phyloP scores from a whole-genome alignment of 2,113 vertebrate genomes.

The Plecotus auritus region DNA sequence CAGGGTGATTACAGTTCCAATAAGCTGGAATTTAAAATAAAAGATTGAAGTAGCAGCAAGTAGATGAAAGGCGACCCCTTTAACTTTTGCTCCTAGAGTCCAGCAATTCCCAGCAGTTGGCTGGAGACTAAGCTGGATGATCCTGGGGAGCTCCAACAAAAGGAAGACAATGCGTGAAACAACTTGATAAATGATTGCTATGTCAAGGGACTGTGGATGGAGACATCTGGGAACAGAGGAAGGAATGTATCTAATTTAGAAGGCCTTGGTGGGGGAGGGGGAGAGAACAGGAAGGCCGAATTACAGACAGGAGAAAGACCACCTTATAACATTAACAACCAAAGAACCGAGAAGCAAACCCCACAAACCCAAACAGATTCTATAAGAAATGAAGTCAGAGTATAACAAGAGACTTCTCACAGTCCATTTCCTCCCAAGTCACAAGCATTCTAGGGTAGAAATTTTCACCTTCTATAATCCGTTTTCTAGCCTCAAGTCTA shows the following conservation, averaged over 20 bases:
- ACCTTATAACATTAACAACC: neutral
- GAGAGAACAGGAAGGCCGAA: neutral
- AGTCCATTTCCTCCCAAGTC: neutral
- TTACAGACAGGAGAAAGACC: conserved; percentile 5
- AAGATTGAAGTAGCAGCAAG: conserved; percentile 69
- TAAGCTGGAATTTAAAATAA: conserved; percentile 78
- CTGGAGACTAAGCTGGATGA: conserved; percentile 84
- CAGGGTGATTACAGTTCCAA: conserved; percentile 66
- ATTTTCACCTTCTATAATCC: neutral
- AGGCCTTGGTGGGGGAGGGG: neutral
- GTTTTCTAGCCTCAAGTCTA: conserved; percentile 49
- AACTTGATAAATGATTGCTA: conserved; percentile 87
- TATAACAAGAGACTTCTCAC: neutral
- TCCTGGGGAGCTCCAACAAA: conserved; percentile 85
- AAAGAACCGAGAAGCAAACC: neutral
- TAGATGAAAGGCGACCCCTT: conserved; percentile 84
- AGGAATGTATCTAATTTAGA: conserved; percentile 77
- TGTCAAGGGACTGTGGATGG: conserved; percentile 81
- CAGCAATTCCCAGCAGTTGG: conserved; percentile 86
- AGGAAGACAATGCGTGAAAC: conserved; percentile 83
- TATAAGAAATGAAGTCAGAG: neutral
- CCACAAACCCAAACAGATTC: neutral
- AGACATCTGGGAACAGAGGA: conserved; percentile 79
- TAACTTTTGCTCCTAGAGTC: conserved; percentile 81
- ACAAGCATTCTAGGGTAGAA: neutral